Evolutionary conservation across 2,797 vertebrate species (phyloP), one percentile per base, ranked within the genome.

Genomic region (Malacoctenus gilli): DNA sequence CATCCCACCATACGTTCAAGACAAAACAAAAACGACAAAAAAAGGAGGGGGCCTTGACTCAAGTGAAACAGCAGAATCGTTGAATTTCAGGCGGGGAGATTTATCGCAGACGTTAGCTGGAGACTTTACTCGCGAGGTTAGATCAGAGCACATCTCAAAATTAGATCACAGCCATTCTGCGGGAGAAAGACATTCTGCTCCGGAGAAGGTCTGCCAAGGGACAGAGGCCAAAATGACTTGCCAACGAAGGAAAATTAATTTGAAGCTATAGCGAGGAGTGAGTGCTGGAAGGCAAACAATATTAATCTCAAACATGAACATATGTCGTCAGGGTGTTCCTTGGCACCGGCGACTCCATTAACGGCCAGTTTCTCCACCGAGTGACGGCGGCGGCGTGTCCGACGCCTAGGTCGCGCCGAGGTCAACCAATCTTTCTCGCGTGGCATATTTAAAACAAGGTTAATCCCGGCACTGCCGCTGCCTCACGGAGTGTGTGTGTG

Each of bases 371-470:
- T 79, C 76, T 79, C n/a, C n/a, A 80, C 83, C 84, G 80, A 78
- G 71, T 67, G 59, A n/a, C n/a, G n/a, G n/a, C 25, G 41, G 79
- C 68, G 71, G 70, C 79, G 79, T 76, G 81, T 82, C 75, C 75
- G 77, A 79, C 83, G 80, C 72, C 66, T 70, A 75, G 60, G 85
- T 86, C 75, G 39, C 36, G 19, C n/a, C 49, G 47, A 82, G 83
- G 87, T 86, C 84, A 88, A 85, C 54, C 76, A 81, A 85, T 89
- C 83, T 86, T 84, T 85, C 73, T 75, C 71, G 71, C 77, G 75
- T 66, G 47, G 75, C 64, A 80, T 79, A 70, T 83, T 85, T 86
- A 89, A 85, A 92, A 88, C 79, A 85, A 80, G 78, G 82, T 85
- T 90, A 92, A 92, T 92, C 89, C 85, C 68, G 65, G 51, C 60